phyloP scores from a whole-genome alignment of 2,888 invertebrate species.

The Augiades crinisus region DNA sequence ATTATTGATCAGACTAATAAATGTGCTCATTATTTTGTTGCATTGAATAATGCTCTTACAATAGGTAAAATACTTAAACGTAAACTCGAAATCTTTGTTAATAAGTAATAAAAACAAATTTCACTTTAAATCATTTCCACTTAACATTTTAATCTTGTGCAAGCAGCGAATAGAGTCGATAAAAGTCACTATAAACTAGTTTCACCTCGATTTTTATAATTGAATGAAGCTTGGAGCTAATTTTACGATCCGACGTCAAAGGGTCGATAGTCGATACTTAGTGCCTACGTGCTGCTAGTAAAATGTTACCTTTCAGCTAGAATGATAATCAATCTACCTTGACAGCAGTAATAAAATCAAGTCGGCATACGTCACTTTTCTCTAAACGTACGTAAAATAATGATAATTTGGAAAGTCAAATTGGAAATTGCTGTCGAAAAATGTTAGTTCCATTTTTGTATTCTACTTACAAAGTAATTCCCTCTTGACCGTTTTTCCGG shows the following conservation, averaged over 20 bases:
- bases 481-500: slow-evolving; percentile 16
- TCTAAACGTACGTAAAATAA: neutral
- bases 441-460: slow-evolving; percentile 4
- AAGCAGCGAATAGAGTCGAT: neutral
- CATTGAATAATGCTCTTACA: neutral
- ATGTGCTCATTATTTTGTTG: neutral
- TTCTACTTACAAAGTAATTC: neutral
- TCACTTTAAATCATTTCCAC: neutral
- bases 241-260: slow-evolving; percentile 7
- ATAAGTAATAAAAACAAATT: neutral
- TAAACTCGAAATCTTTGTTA: no score
- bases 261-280: neutral
- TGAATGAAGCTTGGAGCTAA: neutral
- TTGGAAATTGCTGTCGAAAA: neutral
- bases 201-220: neutral
- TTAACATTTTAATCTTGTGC: neutral
- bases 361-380: neutral
- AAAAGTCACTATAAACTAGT: neutral
- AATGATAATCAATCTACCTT: neutral
- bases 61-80: no score
- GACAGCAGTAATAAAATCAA: neutral
- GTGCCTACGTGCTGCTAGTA: neutral
- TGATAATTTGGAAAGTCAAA: neutral
- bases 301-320: neutral
- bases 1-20: neutral